Percentiles rank a stretch among this genome's conserved stretches.
These are phyloP conservation scores for Dipus sagitta DNA, from an alignment of 2,797 vertebrate genomes.

Conservation along the genomic window DNA sequence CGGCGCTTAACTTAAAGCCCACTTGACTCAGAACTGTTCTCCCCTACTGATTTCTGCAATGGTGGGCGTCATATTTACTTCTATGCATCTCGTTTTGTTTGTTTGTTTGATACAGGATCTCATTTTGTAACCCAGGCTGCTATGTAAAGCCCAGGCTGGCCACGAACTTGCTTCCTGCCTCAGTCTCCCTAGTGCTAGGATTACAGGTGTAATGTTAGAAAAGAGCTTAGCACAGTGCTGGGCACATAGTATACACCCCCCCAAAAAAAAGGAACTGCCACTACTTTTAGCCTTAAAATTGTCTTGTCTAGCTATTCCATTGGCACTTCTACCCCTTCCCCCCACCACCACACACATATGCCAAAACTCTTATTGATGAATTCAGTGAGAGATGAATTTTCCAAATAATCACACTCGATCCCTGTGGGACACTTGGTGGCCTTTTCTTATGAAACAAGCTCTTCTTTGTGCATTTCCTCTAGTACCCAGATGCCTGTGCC, in stretches of 20 bases:
- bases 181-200: too few relatives aligned
- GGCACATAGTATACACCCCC: too few relatives aligned
- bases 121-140: too few relatives aligned
- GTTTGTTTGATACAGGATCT: too few relatives aligned
- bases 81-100: background rate
- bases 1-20: background rate
- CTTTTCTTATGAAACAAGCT: background rate
- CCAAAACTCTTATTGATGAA: background rate
- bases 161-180: too few relatives aligned
- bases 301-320: background rate
- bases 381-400: slow-evolving; percentile 3
- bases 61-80: background rate
- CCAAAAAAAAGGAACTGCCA: background rate
- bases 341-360: background rate
- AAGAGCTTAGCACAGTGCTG: too few relatives aligned
- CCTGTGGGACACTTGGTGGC: background rate
- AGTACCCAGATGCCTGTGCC: background rate
- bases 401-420: background rate
- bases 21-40: background rate
- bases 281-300: background rate
- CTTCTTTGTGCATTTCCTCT: background rate
- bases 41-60: background rate
- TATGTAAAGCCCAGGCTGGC: too few relatives aligned
- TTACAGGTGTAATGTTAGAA: too few relatives aligned
- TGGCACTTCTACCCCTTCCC: background rate